phyloP scores from a whole-genome alignment of 1,140 invertebrate genomes.

The Andrena cerasifolii region DNA sequence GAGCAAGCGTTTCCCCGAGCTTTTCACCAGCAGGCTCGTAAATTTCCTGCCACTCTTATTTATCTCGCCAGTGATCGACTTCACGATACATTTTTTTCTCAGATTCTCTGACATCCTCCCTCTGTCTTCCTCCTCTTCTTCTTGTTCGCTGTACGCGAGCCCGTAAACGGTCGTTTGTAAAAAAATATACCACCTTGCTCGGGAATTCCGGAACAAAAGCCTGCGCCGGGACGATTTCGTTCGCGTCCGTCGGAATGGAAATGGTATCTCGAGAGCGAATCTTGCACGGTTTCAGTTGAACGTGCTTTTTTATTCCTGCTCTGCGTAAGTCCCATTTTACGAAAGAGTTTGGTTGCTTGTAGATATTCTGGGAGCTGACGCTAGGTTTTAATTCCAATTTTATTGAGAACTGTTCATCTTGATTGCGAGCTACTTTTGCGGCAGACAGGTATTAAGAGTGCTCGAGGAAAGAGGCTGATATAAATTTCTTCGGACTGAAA shows the following conservation, averaged over 20 bases:
- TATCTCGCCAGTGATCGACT: conserved; percentile 64
- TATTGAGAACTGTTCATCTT: too few relatives aligned
- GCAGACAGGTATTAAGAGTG: too few relatives aligned
- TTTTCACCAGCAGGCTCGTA: conserved; percentile 66
- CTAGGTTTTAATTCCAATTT: too few relatives aligned
- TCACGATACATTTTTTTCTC: conserved; percentile 56
- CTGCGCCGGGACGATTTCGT: neutral
- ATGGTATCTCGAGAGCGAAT: conserved; percentile 3
- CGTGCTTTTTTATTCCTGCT: too few relatives aligned
- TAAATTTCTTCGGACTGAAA: too few relatives aligned
- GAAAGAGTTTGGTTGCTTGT: too few relatives aligned
- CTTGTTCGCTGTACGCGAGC: neutral
- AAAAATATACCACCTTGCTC: conserved; percentile 44
- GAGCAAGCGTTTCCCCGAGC: conserved; percentile 57
- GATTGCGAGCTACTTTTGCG: too few relatives aligned
- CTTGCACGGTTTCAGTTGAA: conserved; percentile 20
- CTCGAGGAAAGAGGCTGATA: too few relatives aligned
- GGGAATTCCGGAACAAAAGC: conserved; percentile 50
- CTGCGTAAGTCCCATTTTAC: too few relatives aligned
- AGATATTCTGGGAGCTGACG: too few relatives aligned
- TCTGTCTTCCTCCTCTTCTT: neutral
- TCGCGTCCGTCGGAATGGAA: conserved; percentile 9
- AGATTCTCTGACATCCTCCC: neutral
- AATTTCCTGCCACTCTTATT: conserved; percentile 68
- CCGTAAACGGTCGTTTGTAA: conserved; percentile 33